These are phyloP conservation scores for Bactericera cockerelli DNA, from an alignment of 1,140 invertebrate species.

Conservation along the genomic window DNA sequence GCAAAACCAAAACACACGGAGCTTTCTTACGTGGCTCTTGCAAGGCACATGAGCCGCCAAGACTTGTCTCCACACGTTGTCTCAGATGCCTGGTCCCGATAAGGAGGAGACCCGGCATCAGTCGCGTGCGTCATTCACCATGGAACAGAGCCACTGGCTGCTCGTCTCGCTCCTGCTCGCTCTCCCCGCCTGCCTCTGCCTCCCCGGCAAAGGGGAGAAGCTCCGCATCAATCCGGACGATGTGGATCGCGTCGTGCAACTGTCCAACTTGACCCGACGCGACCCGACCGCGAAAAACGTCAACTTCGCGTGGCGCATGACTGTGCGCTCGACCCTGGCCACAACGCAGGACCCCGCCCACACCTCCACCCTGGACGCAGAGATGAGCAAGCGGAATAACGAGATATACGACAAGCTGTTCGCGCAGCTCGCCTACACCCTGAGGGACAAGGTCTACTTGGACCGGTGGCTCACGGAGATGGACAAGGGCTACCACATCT, in stretches of 20 bases:
- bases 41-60: no score
- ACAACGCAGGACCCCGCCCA: not conserved
- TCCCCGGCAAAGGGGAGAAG: not conserved
- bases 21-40: no score
- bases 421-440: not conserved
- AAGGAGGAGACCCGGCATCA: no score
- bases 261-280: not conserved
- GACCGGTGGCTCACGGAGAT: slow-evolving; percentile 1
- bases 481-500: slow-evolving; percentile 1
- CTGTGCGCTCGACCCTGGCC: not conserved
- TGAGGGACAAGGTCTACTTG: not conserved
- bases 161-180: not conserved
- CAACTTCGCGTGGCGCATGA: not conserved
- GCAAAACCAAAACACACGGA: no score
- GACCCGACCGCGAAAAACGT: not conserved
- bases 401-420: slow-evolving; percentile 5
- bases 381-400: not conserved
- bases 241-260: not conserved
- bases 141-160: not conserved
- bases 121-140: not conserved
- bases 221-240: slow-evolving; percentile 1
- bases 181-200: not conserved
- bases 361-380: not conserved
- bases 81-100: no score
- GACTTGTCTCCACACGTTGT: no score